Base-by-base conservation (phyloP, 2,888 invertebrate species). In the Mylabris sibirica region DNA sequence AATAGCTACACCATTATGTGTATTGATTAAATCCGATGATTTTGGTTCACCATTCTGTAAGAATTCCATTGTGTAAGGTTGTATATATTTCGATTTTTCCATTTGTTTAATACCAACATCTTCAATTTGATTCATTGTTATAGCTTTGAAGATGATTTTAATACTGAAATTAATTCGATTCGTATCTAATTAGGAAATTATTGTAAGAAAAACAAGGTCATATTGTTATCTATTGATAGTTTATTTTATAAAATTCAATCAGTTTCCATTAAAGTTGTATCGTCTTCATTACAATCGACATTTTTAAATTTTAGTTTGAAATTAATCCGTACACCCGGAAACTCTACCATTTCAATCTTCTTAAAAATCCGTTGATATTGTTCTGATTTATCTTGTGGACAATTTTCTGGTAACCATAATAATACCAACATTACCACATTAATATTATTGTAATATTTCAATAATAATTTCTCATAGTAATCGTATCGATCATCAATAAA, bases 1-100 rank as follows among this genome's bases (percentile, higher is more conserved):
- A 65, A 97, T 91, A 20, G 92, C 90, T 3, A 98, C 97, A 84
- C 97, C 96, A 83, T 95, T 92, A 82, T 96, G 95, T 0, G 93
- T 90, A 79, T 90, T 90, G 64, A 95, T 85, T 14, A 95, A 86
- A 82, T 97, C 96, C 96, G 96, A 96, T 49, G 88, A 88, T 83
- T 93, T 93, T 70, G 89, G 85, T 63, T 86, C 87, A 0, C 93
- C 93, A 85, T 94, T 93, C 83, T 94, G 94, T 0, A 88, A 88
- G 81, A 90, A 94, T 78, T 89, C 88, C 82, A 95, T 87, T 59
- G 93, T 89, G 69, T 91, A 88, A 0, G 94, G 94, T 78, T 90
- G 91, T 41, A 95, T 88, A 83, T 93, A 95, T 24, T 81, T 81
- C 6, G 87, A 87, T 66, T 85, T 80, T 65, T 80, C 80, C 66